Conservation (phyloP, 2,888 invertebrate genomes). For the Seira musarum region DNA sequence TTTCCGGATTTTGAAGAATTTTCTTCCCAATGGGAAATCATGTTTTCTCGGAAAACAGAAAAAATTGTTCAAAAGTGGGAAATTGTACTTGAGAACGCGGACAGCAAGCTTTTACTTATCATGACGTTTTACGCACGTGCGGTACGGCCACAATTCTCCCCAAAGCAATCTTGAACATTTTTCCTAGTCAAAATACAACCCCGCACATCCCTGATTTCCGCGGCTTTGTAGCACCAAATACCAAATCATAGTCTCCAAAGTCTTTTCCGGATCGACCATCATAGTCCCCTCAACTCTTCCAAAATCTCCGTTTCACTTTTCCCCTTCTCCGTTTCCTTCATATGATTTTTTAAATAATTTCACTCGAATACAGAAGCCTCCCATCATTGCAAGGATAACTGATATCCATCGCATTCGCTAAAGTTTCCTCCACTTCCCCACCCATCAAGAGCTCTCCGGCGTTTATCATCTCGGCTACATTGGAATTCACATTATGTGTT, state of each 20-base stretch:
- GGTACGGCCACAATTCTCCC: too few relatives aligned
- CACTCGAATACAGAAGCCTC: constrained; percentile 72
- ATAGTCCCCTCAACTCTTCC: constrained; percentile 68
- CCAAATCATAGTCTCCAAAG: constrained; percentile 72
- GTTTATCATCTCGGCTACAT: constrained; percentile 71
- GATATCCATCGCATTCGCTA: constrained; percentile 74
- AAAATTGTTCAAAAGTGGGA: too few relatives aligned
- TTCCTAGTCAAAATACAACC: too few relatives aligned
- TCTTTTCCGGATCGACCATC: constrained; percentile 70
- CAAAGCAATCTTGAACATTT: too few relatives aligned
- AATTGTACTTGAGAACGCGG: too few relatives aligned
- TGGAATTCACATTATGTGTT: constrained; percentile 73
- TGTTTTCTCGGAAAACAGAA: too few relatives aligned
- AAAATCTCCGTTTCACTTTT: background rate
- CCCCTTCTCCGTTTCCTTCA: constrained; percentile 68
- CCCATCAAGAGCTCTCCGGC: constrained; percentile 71
- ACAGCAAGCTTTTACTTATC: too few relatives aligned
- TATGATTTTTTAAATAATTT: constrained; percentile 70
- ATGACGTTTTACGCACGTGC: too few relatives aligned
- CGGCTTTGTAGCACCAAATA: too few relatives aligned
- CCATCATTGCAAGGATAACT: constrained; percentile 74
- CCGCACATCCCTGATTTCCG: too few relatives aligned
- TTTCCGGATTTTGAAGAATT: too few relatives aligned
- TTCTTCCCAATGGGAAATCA: too few relatives aligned
- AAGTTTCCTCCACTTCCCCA: constrained; percentile 70